These are phyloP conservation scores for Campaea margaritaria DNA, from an alignment of 2,888 invertebrate species.

Conservation along the genomic window DNA sequence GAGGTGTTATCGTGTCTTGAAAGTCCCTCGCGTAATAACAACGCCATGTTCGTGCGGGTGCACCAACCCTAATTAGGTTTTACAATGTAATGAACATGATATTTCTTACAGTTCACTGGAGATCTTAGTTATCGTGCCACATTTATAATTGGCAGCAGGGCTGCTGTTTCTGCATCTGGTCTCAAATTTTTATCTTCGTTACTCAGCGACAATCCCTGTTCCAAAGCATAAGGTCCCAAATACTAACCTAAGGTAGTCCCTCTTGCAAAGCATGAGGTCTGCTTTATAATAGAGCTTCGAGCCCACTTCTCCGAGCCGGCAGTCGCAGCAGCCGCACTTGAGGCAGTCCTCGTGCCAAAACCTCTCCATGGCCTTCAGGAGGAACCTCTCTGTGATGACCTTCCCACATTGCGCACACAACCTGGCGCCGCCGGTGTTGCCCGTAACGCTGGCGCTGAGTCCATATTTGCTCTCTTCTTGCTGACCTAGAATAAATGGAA, in stretches of 20 bases:
- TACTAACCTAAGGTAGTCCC: conserved; percentile 94
- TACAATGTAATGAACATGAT: neutral
- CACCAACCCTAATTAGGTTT: neutral
- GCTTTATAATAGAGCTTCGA: conserved; percentile 96
- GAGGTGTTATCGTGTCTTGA: no score
- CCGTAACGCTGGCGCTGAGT: conserved; percentile 65
- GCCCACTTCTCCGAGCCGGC: conserved; percentile 96
- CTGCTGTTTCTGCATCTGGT: neutral
- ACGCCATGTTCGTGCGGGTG: neutral
- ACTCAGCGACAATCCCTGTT: no score
- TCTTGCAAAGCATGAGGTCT: conserved; percentile 95
- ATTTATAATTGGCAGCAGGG: neutral
- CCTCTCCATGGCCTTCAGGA: conserved; percentile 94
- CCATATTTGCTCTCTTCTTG: conserved; percentile 79
- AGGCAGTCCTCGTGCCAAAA: conserved; percentile 98
- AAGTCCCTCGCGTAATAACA: neutral
- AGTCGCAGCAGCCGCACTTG: conserved; percentile 96
- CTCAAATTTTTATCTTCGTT: no score
- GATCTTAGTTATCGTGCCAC: no score
- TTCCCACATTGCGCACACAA: conserved; percentile 95
- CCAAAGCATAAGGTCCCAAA: neutral
- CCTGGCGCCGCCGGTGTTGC: conserved; percentile 74
- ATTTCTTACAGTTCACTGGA: no score
- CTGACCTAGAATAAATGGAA: conserved; percentile 61
- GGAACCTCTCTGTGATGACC: conserved; percentile 92